These are phyloP conservation scores for Neopipo cinnamomea DNA, from an alignment of 2,113 vertebrate genomes.

Conservation along the genomic window DNA sequence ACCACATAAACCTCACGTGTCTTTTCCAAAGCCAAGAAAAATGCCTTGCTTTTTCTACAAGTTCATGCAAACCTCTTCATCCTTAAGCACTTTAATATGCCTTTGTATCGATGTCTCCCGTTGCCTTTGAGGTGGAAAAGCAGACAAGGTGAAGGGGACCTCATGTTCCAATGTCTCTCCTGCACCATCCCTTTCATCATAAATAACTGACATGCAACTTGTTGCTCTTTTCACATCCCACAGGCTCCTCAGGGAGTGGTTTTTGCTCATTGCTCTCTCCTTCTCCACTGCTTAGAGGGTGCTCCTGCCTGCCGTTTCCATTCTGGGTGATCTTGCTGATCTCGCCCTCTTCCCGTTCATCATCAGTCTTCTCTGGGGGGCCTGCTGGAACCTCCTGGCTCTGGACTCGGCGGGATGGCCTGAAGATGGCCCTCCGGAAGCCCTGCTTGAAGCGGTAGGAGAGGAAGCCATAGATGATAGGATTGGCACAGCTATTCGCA, in stretches of 20 bases:
- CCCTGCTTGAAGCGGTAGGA: conserved; percentile 95
- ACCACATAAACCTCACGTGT: neutral
- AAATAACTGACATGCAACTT: conserved; percentile 81
- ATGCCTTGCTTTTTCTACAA: neutral
- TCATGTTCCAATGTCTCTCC: neutral
- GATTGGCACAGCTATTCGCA: conserved; percentile 94
- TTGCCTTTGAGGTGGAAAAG: neutral
- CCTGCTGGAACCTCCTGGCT: conserved; percentile 71
- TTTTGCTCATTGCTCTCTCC: conserved; percentile 64
- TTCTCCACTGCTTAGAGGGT: neutral
- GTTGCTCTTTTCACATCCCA: conserved; percentile 60
- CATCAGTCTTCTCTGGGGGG: conserved; percentile 53
- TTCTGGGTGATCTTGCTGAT: conserved; percentile 81
- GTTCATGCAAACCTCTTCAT: neutral
- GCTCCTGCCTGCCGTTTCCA: conserved; percentile 65
- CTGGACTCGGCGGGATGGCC: conserved; percentile 81
- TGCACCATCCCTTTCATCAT: conserved; percentile 53
- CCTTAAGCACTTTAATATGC: neutral
- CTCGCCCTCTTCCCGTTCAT: conserved; percentile 56
- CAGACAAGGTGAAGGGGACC: neutral
- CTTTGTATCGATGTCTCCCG: neutral
- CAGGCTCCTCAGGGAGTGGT: conserved; percentile 67
- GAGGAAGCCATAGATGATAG: conserved; percentile 92
- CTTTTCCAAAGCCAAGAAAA: neutral
- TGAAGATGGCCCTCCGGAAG: conserved; percentile 86